A percentile compares a stretch with the other conserved stretches of the same genome.
These are phyloP conservation scores for Phalera bucephala DNA, from an alignment of 2,888 invertebrate genomes.

Conservation along the genomic window DNA sequence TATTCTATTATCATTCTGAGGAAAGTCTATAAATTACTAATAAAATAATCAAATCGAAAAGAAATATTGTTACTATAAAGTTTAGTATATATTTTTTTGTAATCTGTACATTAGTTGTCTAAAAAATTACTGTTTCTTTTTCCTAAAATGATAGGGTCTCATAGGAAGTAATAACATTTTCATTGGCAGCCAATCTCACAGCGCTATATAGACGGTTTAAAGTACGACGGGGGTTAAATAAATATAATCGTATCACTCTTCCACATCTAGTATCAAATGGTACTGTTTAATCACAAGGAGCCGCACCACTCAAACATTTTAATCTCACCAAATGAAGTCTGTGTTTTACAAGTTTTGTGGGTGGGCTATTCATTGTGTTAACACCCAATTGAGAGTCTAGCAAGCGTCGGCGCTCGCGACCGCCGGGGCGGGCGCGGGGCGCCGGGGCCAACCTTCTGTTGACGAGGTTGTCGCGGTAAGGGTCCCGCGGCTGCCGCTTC, in stretches of 20 bases:
- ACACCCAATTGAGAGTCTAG: conserved; percentile 72
- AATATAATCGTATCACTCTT: conserved; percentile 68
- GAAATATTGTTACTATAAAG: conserved; percentile 15
- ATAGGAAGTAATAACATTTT: conserved; percentile 11
- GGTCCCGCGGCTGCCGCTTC: conserved; percentile 99
- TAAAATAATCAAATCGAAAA: conserved; percentile 10
- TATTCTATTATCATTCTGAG: conserved; percentile 34
- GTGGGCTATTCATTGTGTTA: conserved; percentile 67
- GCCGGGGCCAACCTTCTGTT: conserved; percentile 94
- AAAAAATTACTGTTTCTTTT: conserved; percentile 7
- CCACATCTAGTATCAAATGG: conserved; percentile 75
- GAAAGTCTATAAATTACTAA: not conserved
- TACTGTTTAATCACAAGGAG: conserved; percentile 68
- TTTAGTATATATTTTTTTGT: conserved; percentile 38
- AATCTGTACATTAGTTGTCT: conserved; percentile 29
- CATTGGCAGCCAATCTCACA: conserved; percentile 43
- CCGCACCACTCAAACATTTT: conserved; percentile 58
- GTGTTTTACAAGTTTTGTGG: conserved; percentile 29
- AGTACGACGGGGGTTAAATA: conserved; percentile 20
- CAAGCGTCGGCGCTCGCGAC: conserved; percentile 51
- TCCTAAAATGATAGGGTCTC: conserved; percentile 17
- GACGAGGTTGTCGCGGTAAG: conserved; percentile 98
- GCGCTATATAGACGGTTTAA: conserved; percentile 34
- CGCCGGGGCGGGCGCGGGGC: conserved; percentile 32
- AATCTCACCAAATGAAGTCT: conserved; percentile 37